Conservation (phyloP, 2,888 invertebrate genomes). For the Diogma glabrata region DNA sequence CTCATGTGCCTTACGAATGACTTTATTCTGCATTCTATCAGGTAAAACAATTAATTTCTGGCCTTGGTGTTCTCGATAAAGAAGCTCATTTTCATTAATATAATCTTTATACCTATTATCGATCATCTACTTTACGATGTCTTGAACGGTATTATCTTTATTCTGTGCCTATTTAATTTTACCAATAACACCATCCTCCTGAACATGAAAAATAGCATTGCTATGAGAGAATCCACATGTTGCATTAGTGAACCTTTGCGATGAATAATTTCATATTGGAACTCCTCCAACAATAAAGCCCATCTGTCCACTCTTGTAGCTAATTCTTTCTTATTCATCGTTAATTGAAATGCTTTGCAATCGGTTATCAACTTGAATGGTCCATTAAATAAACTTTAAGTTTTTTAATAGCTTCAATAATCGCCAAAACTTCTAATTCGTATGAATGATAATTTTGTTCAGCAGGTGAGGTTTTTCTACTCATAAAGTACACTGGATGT, state of each 20-base stretch:
- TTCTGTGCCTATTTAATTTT: background rate
- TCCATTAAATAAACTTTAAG: slow-evolving; percentile 1
- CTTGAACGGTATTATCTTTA: background rate
- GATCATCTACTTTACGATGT: background rate
- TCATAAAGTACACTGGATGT: background rate
- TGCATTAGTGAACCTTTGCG: no score
- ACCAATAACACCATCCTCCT: background rate
- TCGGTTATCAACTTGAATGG: slow-evolving; percentile 18
- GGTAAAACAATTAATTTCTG: background rate
- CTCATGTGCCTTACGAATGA: background rate
- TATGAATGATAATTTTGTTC: background rate
- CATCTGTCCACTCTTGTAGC: no score
- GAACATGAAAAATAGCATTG: background rate
- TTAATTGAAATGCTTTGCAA: slow-evolving; percentile 23
- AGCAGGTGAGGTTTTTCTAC: background rate
- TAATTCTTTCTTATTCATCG: no score
- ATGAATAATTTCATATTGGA: no score
- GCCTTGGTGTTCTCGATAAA: background rate
- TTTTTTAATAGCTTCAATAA: background rate
- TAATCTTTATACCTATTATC: background rate
- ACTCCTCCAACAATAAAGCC: no score
- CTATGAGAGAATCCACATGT: no score
- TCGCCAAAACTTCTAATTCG: background rate
- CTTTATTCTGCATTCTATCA: background rate
- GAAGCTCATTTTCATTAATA: background rate